A percentile compares a stretch with the other conserved stretches of the same genome.
phyloP scores from a whole-genome alignment of 2,797 vertebrate species.

The Balearica regulorum region DNA sequence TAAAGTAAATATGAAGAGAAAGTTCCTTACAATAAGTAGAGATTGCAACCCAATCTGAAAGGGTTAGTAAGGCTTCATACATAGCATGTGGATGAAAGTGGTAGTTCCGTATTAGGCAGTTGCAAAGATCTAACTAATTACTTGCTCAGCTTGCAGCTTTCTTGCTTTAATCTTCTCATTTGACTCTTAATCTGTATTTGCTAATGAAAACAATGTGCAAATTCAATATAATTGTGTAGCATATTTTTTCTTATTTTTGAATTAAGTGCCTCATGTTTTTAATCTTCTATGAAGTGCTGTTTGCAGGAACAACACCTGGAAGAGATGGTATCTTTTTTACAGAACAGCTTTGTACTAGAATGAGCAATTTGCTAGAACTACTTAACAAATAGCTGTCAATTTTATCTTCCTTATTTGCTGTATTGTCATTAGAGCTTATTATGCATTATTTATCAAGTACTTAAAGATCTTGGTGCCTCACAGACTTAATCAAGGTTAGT shows the following conservation, averaged over 20 bases:
- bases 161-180: not conserved
- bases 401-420: not conserved
- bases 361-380: not conserved
- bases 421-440: not conserved
- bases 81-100: not conserved
- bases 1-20: not conserved
- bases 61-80: not conserved
- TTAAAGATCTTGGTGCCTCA: not conserved
- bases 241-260: not conserved
- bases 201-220: not conserved
- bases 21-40: not conserved
- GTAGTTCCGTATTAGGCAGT: not conserved
- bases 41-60: not conserved
- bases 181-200: not conserved
- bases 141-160: not conserved
- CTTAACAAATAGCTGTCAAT: not conserved
- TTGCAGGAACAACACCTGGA: not conserved
- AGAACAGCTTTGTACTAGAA: not conserved
- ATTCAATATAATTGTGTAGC: not conserved
- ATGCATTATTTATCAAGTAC: not conserved
- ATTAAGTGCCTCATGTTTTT: not conserved
- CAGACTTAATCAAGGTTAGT: not conserved
- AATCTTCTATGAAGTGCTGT: not conserved
- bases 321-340: not conserved
- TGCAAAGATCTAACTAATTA: not conserved